Evolutionary conservation across 2,113 vertebrate genomes (phyloP).

Genomic region (Pandion haliaetus): DNA sequence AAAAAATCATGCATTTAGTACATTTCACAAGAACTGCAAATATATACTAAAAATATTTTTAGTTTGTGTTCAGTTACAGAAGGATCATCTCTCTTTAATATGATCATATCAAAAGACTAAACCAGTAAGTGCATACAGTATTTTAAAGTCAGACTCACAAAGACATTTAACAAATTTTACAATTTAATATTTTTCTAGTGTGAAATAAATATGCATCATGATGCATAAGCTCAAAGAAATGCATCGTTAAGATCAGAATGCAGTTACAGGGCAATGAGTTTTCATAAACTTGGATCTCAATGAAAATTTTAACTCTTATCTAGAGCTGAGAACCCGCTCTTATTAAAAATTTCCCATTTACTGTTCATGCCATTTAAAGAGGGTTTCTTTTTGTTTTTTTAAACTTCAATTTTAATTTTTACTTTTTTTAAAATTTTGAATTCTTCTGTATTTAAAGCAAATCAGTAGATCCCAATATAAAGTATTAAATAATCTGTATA

Average conservation of each 20-base stretch:
- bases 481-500: neutral
- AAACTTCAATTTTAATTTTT: neutral
- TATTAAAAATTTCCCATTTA: neutral
- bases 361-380: neutral
- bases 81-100: neutral
- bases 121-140: rapidly evolving
- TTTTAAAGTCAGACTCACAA: neutral
- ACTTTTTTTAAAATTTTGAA: neutral
- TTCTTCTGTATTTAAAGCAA: neutral
- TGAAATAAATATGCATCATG: neutral
- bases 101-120: neutral
- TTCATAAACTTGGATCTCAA: neutral
- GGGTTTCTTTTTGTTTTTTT: neutral
- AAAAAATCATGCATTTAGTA: neutral
- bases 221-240: neutral
- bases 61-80: neutral
- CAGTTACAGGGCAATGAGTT: neutral
- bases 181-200: neutral
- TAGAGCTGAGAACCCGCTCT: neutral
- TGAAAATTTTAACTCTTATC: neutral
- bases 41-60: neutral
- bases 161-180: neutral
- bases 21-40: neutral
- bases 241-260: neutral
- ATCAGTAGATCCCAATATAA: neutral